Base-by-base conservation (phyloP, 2,113 vertebrate genomes). In the Piprites chloris region DNA sequence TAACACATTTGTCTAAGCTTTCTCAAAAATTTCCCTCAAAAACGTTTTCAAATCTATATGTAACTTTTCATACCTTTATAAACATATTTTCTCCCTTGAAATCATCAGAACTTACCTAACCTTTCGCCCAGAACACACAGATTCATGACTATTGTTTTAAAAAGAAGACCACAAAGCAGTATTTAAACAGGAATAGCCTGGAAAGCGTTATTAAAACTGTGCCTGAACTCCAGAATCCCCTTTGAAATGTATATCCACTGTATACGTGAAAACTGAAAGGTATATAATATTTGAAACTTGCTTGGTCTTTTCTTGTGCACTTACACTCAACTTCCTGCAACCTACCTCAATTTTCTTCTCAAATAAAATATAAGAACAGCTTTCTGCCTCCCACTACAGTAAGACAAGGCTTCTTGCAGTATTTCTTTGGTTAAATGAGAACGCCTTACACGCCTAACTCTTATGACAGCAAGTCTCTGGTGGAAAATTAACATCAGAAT, bases 371-470 rank as follows among this genome's bases (percentile, higher is more conserved):
- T 66, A 35, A 63, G 30, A 90, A 62, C 59, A 78, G 55, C 39
- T 39, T 91, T 65, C 93, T 73, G 44, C 28, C 49, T 87, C 47
- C 75, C 14, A 28, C 9, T 37, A 66, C 0, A 2, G 3, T 37
- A 76, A 83, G 49, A 77, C 79, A 89, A 94, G 80, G 37, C 58
- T 92, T 77, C 87, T 58, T 78, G 72, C 72, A 91, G 69, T 77
- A 74, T 85, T 94, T 95, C 94, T 96, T 96, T 95, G 88, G 95
- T 94, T 93, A 83, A 61, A 56, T 27, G 44, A 95, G 76, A 96
- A 94, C 28, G 15, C 46, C 39, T 63, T 26, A 55, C 30, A 65
- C 0, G 1, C 12, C 24, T 59, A 58, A 56, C 20, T 59, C 67
- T 71, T 58, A 59, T 0, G 26, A 84, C 23, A 83, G 52, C 65